A percentile compares a stretch with the other conserved stretches of the same genome.
phyloP scores from a whole-genome alignment of 2,888 invertebrate species.

The Lobophora halterata region DNA sequence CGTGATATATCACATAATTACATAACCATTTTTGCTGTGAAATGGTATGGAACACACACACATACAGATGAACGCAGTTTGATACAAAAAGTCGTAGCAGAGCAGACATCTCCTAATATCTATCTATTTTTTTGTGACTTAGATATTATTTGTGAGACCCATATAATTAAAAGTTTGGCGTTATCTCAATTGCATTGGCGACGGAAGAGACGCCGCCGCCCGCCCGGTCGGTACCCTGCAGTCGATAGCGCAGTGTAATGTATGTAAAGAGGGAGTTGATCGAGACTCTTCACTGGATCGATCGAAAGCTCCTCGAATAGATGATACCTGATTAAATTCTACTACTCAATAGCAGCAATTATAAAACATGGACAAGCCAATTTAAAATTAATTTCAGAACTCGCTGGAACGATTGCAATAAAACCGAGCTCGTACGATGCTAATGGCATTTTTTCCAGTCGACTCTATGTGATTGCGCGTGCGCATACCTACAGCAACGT shows the following conservation, averaged over 20 bases:
- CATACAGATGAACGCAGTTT: no score
- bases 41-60: no score
- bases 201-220: slow-evolving; percentile 58
- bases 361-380: slow-evolving; percentile 16
- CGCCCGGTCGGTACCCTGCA: no score
- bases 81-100: no score
- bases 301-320: neutral
- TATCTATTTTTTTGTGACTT: no score
- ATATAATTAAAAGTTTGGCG: no score
- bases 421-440: slow-evolving; percentile 39
- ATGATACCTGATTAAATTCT: slow-evolving; percentile 5
- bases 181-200: slow-evolving; percentile 40
- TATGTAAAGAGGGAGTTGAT: no score
- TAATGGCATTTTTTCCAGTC: slow-evolving; percentile 64
- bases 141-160: no score
- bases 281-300: slow-evolving; percentile 9
- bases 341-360: slow-evolving; percentile 11
- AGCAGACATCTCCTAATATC: no score
- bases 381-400: slow-evolving; percentile 21
- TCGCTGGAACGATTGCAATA: slow-evolving; percentile 27
- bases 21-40: slow-evolving; percentile 5
- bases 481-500: slow-evolving; percentile 64
- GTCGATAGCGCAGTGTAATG: slow-evolving; percentile 63
- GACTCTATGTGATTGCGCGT: slow-evolving; percentile 57
- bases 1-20: slow-evolving; percentile 28